phyloP scores from a whole-genome alignment of 2,113 vertebrate genomes.

The Mirza zaza region DNA sequence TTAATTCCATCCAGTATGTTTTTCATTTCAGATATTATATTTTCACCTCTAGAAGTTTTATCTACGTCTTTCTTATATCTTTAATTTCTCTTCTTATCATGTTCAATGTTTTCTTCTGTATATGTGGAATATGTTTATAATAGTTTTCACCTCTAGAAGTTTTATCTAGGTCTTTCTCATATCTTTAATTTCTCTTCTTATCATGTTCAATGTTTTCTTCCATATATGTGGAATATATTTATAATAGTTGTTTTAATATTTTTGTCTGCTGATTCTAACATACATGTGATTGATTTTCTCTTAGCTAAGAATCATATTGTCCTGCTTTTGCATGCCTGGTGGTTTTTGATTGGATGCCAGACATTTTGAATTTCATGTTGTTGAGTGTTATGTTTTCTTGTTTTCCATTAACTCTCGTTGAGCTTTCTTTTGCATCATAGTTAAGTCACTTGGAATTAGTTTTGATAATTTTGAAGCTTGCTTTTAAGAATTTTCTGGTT shows the following conservation, averaged over 20 bases:
- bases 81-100: not conserved
- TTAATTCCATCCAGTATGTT: not conserved
- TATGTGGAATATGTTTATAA: not conserved
- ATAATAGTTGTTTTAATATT: constrained; percentile 1
- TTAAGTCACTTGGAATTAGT: not conserved
- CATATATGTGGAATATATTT: not conserved
- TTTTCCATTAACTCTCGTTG: not conserved
- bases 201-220: not conserved
- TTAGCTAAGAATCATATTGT: not conserved
- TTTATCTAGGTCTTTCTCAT: too few relatives aligned
- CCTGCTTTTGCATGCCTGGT: not conserved
- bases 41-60: not conserved
- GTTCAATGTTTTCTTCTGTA: not conserved
- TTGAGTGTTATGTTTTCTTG: not conserved
- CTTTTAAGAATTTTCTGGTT: not conserved
- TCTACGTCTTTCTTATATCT: too few relatives aligned
- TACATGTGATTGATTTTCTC: not conserved
- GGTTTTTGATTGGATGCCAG: not conserved
- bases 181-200: not conserved
- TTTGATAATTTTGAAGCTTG: constrained; percentile 25
- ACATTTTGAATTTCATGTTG: constrained; percentile 35
- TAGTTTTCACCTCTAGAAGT: not conserved
- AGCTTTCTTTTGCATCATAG: not conserved
- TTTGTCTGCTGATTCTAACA: not conserved
- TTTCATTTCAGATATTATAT: not conserved